Base-by-base conservation (phyloP, 2,888 invertebrate genomes). In the Agelastica alni region DNA sequence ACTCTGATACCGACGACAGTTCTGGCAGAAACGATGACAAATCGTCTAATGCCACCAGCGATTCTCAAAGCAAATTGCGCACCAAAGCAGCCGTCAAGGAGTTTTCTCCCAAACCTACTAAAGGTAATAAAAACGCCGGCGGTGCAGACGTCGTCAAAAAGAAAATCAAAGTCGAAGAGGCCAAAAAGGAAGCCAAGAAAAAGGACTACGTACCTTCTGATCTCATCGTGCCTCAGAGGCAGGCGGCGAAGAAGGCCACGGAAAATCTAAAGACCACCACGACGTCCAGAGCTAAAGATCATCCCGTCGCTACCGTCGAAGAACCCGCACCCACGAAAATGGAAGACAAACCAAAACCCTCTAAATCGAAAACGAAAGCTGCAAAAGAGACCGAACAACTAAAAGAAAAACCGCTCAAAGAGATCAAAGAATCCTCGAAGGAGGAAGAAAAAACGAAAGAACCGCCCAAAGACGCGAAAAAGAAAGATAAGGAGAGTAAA, bases 231-330 rank as follows among this genome's bases (percentile, higher is more conserved):
- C 93, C 93, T 1, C 93, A 93, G 72, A 80, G 93, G 46, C 91
- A 93, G 77, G 93, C 93, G 18, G 93, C 93, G 17, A 93, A 93
- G 74, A 93, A 93, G 72, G 93, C 93, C 1, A 89, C 91, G 1
- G 93, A 93, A 75, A 93, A 90, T 70, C 87, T 93, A 84, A 87
- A 84, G 56, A 85, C 84, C 13, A 87, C 84, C 39, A 86, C 83
- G 62, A 78, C 77, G 3, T 75, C 78, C 31, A 68, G 73, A 65
- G 52, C 61, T 1, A 75, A 77, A 65, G 77, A 78, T 53, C 58
- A 62, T 44, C 47, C 49, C 4, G 45, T 34, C 5, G 63, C 36
- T 9, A 55, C 54, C 17, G 67, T 68, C 47, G 64, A 69, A 43
- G 31, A 51, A 6, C 30, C 36, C 2, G 31, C 52, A 6, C 30